Percentiles rank a stretch among this genome's conserved stretches.
Evolutionary conservation across 2,888 invertebrate species (phyloP).

Genomic region (Colostygia pectinataria): DNA sequence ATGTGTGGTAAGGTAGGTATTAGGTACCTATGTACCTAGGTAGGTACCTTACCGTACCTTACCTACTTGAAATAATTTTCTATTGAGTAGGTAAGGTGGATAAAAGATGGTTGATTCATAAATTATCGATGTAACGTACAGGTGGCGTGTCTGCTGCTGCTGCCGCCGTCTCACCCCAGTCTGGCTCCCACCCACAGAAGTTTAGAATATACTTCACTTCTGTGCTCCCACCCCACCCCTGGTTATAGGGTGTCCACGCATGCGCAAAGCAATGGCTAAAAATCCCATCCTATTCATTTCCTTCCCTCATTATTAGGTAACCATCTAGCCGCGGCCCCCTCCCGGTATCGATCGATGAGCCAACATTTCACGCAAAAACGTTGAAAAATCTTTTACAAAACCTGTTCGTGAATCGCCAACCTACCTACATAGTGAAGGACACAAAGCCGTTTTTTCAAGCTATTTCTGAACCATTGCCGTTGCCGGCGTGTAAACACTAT

Average conservation of each 20-base stretch:
- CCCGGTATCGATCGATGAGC: conserved; percentile 33
- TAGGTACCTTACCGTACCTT: too few species aligned
- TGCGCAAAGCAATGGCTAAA: conserved; percentile 46
- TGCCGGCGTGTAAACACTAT: conserved; percentile 47
- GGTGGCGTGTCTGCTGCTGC: not conserved
- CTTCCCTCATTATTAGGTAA: conserved; percentile 47
- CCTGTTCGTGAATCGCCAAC: conserved; percentile 34
- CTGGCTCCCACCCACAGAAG: too few species aligned
- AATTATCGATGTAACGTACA: conserved; percentile 1
- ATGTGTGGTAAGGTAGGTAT: too few species aligned
- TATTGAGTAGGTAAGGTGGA: too few species aligned
- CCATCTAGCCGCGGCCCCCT: conserved; percentile 39
- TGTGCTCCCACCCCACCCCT: too few species aligned
- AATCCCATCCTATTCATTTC: conserved; percentile 55
- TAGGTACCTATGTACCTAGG: too few species aligned
- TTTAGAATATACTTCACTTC: too few species aligned
- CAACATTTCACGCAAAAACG: conserved; percentile 27
- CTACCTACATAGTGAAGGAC: conserved; percentile 36
- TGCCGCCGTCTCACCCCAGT: conserved; percentile 10
- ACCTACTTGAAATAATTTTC: too few species aligned
- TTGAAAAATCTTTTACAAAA: conserved; percentile 30
- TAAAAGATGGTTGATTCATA: too few species aligned
- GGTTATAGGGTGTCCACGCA: conserved; percentile 41
- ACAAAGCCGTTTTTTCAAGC: conserved; percentile 52
- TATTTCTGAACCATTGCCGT: conserved; percentile 52